phyloP scores from a whole-genome alignment of 2,888 invertebrate species.

The Lithophane leautieri region DNA sequence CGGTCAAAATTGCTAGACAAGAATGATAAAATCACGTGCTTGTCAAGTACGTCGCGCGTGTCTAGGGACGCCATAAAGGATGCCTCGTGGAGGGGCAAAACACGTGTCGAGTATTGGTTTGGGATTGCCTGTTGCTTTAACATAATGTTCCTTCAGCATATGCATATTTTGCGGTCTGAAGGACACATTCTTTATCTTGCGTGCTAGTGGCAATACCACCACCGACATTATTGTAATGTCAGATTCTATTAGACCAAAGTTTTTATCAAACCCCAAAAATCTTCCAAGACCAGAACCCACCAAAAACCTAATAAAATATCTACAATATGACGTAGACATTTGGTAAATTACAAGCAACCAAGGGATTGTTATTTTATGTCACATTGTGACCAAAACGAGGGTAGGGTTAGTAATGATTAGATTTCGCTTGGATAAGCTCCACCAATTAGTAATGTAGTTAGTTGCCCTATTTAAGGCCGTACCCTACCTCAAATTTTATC shows the following conservation, averaged over 20 bases:
- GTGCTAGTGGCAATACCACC: background rate
- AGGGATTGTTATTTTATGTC: slow-evolving; percentile 48
- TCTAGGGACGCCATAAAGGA: too few relatives aligned
- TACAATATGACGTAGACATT: slow-evolving; percentile 42
- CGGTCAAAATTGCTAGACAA: too few relatives aligned
- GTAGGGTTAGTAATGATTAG: slow-evolving; percentile 59
- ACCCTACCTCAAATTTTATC: too few relatives aligned
- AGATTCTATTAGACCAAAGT: background rate
- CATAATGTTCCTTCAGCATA: too few relatives aligned
- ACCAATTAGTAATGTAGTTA: slow-evolving; percentile 62
- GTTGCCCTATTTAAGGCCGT: slow-evolving; percentile 39
- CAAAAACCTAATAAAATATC: slow-evolving; percentile 20
- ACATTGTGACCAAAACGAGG: slow-evolving; percentile 45
- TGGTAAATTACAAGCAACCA: slow-evolving; percentile 43
- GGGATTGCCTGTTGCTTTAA: background rate
- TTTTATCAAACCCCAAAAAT: slow-evolving; percentile 22
- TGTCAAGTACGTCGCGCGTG: too few relatives aligned
- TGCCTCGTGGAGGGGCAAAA: background rate
- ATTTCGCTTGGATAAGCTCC: slow-evolving; percentile 62
- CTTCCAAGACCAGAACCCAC: slow-evolving; percentile 7
- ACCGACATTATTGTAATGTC: background rate
- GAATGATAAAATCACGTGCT: too few relatives aligned
- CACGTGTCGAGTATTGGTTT: background rate
- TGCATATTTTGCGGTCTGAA: too few relatives aligned
- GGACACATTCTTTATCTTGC: background rate